Evolutionary conservation across 2,113 vertebrate species (phyloP).

Genomic region (Calidris pygmaea): DNA sequence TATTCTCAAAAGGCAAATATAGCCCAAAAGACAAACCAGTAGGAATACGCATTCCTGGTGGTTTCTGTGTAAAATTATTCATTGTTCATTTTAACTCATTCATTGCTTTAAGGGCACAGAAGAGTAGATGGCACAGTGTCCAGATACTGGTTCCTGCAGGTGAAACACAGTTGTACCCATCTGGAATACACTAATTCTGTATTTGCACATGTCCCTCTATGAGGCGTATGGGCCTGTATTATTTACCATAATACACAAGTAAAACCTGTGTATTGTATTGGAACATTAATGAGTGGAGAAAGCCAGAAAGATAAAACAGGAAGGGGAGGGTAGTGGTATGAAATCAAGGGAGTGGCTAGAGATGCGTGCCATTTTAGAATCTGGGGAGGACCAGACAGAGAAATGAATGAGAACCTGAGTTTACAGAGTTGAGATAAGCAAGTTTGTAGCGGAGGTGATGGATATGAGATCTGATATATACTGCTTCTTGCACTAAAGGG

Average conservation of each 20-base stretch:
- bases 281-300: neutral
- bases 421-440: neutral
- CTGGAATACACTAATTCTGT: neutral
- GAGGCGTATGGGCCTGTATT: neutral
- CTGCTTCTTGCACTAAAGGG: neutral
- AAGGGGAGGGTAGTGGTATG: neutral
- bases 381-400: neutral
- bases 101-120: neutral
- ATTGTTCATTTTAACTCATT: slow-evolving; percentile 58
- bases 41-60: slow-evolving; percentile 49
- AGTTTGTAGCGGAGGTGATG: neutral
- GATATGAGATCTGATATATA: neutral
- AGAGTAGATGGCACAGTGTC: neutral
- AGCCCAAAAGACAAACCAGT: slow-evolving; percentile 48
- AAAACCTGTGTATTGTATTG: neutral
- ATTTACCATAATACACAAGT: neutral
- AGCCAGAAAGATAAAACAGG: neutral
- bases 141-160: neutral
- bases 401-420: neutral
- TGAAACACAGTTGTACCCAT: neutral
- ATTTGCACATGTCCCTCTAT: neutral
- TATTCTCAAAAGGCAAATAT: slow-evolving; percentile 53
- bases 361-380: neutral
- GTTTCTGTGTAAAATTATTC: slow-evolving; percentile 56
- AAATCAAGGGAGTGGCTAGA: neutral